These are phyloP conservation scores for Gavia stellata DNA, from an alignment of 2,113 vertebrate species.

Conservation along the genomic window DNA sequence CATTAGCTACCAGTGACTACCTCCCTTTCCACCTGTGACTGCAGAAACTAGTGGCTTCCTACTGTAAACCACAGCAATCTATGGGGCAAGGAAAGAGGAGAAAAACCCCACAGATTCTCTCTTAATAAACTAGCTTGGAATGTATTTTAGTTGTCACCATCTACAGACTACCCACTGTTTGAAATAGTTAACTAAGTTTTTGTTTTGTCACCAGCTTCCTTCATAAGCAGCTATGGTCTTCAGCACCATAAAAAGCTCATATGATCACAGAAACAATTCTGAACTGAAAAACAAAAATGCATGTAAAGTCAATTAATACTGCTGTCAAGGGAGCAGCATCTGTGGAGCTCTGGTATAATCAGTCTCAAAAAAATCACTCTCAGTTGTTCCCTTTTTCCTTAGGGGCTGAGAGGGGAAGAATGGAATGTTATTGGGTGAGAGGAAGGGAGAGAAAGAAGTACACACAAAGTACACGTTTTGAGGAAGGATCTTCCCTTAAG, in stretches of 20 bases:
- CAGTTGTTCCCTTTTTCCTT: neutral
- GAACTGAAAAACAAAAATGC: neutral
- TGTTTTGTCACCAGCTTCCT: neutral
- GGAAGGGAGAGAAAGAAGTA: neutral
- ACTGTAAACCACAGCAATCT: constrained; percentile 11
- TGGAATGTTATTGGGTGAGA: neutral
- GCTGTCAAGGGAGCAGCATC: neutral
- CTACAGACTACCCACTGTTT: neutral
- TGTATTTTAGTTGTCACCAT: neutral
- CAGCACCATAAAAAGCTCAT: neutral
- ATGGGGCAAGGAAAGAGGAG: neutral
- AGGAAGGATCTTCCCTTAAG: neutral
- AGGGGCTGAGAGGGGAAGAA: no score
- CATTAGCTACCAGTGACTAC: neutral
- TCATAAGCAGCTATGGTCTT: neutral
- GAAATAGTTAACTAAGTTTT: neutral
- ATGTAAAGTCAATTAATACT: neutral
- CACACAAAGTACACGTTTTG: neutral
- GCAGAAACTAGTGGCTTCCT: neutral
- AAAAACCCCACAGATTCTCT: neutral
- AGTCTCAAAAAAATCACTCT: neutral
- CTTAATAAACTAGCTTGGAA: neutral
- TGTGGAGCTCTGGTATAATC: neutral
- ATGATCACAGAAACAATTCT: neutral
- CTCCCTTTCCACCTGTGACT: neutral